Evolutionary conservation across 2,888 invertebrate genomes (phyloP), one percentile per base, ranked within the genome.

Genomic region (Megastigmus dorsalis): DNA sequence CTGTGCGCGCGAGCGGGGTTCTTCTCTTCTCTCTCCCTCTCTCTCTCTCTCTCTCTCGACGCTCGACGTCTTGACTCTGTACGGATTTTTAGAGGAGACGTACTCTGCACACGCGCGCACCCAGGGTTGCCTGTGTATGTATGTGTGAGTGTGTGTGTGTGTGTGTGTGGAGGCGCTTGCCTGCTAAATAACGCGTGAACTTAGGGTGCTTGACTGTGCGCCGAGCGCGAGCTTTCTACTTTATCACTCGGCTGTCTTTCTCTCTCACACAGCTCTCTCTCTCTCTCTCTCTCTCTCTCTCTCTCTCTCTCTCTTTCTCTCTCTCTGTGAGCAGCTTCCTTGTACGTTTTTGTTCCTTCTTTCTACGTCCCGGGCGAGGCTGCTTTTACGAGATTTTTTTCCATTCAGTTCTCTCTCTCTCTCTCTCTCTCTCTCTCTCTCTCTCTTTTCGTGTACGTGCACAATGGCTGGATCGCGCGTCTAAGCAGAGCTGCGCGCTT

Each of bases 131-230:
- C 41, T 23, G 33, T 36, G 43, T 41, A 45, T 26, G 41, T 7
- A 18, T 45, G 18, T 45, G 10, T 45, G 13, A 3, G 45, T 52
- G 50, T 28, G 7, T n/a, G 41, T 7, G 45, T 45, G 18, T 45
- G 10, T 45, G 13, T 10, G 45, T 52, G 50, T 28, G 7, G n/a
- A 38, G 36, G 55, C 20, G 55, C 20, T 28, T 6, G 54, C n/a
- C 38, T 63, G 74, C 68, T 74, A 74, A 74, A 74, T 74, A 74
- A 74, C 67, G 68, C 68, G 68, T 63, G 74, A 68, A 62, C 68
- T 62, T 57, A 33, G 73, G 68, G 54, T 54, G 57, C 63, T 41
- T 57, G 43, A 41, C 66, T 55, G n/a, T n/a, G n/a, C 38, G 6
- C 5, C n/a, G 26, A 13, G 13, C 43, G 26, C 30, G 28, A 55